Percentiles rank a stretch among this genome's conserved stretches.
Evolutionary conservation across 1,140 invertebrate species (phyloP).

Genomic region (Andrena cerasifolii): DNA sequence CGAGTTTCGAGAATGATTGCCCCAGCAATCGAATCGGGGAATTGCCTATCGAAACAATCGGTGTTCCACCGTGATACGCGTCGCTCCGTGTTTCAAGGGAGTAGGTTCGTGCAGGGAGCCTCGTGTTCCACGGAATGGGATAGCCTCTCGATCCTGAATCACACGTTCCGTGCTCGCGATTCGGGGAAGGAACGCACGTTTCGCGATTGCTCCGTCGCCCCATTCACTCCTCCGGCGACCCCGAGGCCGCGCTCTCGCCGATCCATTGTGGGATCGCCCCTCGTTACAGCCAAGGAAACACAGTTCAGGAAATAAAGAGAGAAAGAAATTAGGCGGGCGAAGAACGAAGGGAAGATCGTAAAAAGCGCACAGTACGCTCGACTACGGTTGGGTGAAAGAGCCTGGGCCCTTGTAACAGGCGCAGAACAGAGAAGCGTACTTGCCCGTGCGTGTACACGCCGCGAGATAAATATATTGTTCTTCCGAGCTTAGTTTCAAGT

Average conservation of each 20-base stretch:
- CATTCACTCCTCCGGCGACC: background rate
- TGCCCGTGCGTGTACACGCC: background rate
- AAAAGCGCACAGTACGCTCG: background rate
- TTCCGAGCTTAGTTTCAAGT: background rate
- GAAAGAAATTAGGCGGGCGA: constrained; percentile 27
- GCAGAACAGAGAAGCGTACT: constrained; percentile 7
- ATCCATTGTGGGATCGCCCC: background rate
- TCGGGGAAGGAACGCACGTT: background rate
- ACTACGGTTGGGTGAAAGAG: background rate
- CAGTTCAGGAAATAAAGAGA: constrained; percentile 22
- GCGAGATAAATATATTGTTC: constrained; percentile 12
- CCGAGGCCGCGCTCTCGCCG: background rate
- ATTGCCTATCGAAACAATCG: background rate
- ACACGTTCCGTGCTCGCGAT: background rate
- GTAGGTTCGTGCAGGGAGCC: background rate
- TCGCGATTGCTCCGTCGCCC: background rate
- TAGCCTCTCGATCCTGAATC: constrained; percentile 2
- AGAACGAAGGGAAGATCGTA: constrained; percentile 29
- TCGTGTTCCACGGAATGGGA: background rate
- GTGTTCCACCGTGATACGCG: background rate
- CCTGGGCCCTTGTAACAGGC: background rate
- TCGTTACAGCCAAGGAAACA: constrained; percentile 6
- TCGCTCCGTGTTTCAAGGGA: background rate
- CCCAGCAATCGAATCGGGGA: background rate
- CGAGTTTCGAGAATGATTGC: background rate